Conservation (phyloP, 1,140 invertebrate genomes). For the Hyles euphorbiae region DNA sequence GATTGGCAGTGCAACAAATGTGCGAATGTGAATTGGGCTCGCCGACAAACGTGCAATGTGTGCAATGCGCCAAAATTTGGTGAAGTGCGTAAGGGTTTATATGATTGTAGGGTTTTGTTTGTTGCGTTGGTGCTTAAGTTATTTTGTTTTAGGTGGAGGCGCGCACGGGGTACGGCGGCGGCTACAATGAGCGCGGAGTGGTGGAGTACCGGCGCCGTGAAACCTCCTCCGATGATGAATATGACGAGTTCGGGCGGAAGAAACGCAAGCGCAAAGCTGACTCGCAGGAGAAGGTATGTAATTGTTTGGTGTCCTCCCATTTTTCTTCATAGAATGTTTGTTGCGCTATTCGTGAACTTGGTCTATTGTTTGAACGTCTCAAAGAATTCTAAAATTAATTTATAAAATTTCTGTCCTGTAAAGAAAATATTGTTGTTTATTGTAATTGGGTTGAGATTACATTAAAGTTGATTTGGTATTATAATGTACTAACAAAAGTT, state of each 20-base stretch:
- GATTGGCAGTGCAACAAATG: slow-evolving; percentile 99
- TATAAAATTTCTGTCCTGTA: too few relatives aligned
- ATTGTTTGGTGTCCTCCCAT: too few relatives aligned
- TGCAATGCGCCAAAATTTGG: slow-evolving; percentile 98
- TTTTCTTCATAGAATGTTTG: too few relatives aligned
- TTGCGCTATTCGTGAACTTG: too few relatives aligned
- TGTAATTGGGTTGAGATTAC: not conserved
- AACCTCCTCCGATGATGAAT: slow-evolving; percentile 93
- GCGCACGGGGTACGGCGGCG: slow-evolving; percentile 88
- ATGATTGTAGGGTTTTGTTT: slow-evolving; percentile 52
- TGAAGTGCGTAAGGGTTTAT: slow-evolving; percentile 77
- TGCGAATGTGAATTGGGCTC: slow-evolving; percentile 99
- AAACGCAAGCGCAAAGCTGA: slow-evolving; percentile 76
- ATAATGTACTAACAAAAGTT: not conserved
- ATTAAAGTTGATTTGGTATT: not conserved
- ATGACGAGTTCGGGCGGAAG: slow-evolving; percentile 96
- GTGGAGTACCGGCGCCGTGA: slow-evolving; percentile 94
- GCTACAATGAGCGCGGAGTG: slow-evolving; percentile 94
- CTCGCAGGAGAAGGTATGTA: slow-evolving; percentile 33
- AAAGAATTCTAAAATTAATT: too few relatives aligned
- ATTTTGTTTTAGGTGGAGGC: slow-evolving; percentile 77
- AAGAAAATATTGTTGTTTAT: slow-evolving; percentile 2
- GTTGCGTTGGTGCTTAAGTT: slow-evolving; percentile 4
- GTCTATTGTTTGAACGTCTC: too few relatives aligned
- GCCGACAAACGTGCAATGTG: slow-evolving; percentile 97